Evolutionary conservation across 2,888 invertebrate genomes (phyloP).

Genomic region (Allophyes oxyacanthae): DNA sequence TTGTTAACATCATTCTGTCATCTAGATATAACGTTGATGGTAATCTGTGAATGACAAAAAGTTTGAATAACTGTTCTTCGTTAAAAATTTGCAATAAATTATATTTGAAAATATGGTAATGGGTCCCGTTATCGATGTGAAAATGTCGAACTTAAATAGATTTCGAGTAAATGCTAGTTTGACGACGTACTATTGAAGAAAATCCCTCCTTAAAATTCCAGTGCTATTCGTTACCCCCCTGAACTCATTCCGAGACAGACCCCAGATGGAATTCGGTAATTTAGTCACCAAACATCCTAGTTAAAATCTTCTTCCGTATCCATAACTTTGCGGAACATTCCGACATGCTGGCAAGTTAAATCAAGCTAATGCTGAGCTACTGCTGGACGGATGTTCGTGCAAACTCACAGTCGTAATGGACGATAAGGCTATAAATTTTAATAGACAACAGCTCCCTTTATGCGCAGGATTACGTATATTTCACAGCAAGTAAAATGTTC

Average conservation of each 20-base stretch:
- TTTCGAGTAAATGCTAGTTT: no score
- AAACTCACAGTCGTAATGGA: constrained; percentile 44
- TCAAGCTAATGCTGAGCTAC: constrained; percentile 12
- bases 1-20: constrained; percentile 62
- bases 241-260: no score
- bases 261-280: no score
- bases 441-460: constrained; percentile 57
- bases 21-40: constrained; percentile 53
- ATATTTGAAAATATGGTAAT: no score
- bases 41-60: constrained; percentile 30
- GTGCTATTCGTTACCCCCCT: no score
- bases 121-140: no score
- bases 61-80: no score
- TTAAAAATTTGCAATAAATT: no score
- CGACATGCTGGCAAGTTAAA: background rate
- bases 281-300: no score
- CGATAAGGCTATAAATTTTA: constrained; percentile 53
- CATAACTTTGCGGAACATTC: background rate
- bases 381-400: constrained; percentile 45
- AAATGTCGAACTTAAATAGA: no score
- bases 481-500: constrained; percentile 54
- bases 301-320: background rate
- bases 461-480: constrained; percentile 57
- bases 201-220: no score
- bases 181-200: no score